Evolutionary conservation across 2,888 invertebrate genomes (phyloP).

Genomic region (Elysia crispata): DNA sequence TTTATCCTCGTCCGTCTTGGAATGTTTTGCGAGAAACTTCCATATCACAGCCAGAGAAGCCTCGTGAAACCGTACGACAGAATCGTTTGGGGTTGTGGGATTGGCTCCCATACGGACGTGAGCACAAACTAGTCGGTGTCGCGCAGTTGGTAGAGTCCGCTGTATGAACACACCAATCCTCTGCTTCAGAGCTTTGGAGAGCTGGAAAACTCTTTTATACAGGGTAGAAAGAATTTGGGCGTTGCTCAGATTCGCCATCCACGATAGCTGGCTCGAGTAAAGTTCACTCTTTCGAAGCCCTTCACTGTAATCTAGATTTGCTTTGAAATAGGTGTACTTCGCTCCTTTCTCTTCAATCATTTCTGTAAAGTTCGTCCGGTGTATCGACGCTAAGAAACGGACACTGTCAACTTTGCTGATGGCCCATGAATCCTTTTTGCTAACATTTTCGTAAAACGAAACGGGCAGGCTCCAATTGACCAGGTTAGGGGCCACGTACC

Average conservation of each 20-base stretch:
- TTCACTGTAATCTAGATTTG: conserved; percentile 15
- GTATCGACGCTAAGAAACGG: background rate
- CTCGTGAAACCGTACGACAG: background rate
- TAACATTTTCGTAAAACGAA: background rate
- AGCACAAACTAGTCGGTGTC: conserved; percentile 33
- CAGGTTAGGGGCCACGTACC: conserved; percentile 17
- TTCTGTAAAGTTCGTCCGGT: background rate
- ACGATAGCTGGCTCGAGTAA: conserved; percentile 2
- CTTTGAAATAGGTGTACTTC: conserved; percentile 26
- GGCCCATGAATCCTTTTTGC: background rate
- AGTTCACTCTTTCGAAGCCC: background rate
- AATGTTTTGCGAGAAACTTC: conserved; percentile 19
- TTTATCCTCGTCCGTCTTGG: background rate
- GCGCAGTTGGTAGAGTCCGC: background rate
- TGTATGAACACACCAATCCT: background rate
- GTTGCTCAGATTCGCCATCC: conserved; percentile 28
- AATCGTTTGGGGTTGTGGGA: conserved; percentile 21
- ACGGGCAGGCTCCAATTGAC: conserved; percentile 36
- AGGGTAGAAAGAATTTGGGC: conserved; percentile 6
- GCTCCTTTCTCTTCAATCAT: background rate
- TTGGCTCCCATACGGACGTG: conserved; percentile 43
- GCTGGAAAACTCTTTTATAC: conserved; percentile 22
- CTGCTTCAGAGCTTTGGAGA: background rate
- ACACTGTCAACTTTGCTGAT: background rate
- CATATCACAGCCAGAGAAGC: conserved; percentile 18